These are phyloP conservation scores for Nettapus auritus DNA, from an alignment of 2,113 vertebrate genomes.

Conservation along the genomic window DNA sequence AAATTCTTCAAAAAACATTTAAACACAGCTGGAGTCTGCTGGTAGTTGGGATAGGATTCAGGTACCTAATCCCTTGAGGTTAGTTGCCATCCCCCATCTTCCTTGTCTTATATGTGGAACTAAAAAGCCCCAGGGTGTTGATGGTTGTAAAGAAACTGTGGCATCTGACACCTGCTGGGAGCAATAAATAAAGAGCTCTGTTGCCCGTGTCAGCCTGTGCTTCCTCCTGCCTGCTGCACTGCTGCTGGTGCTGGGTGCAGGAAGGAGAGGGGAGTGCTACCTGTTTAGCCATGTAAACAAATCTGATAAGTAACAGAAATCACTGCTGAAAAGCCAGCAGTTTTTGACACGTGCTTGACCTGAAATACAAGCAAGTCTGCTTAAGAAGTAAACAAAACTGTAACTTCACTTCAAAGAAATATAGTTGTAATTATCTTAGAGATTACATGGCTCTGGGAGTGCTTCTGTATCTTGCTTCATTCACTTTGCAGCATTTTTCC, in stretches of 20 bases:
- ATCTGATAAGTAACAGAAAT: slow-evolving; percentile 42
- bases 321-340: slow-evolving; percentile 6
- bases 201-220: slow-evolving; percentile 83
- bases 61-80: slow-evolving; percentile 95
- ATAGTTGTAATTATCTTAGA: slow-evolving; percentile 61
- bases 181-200: slow-evolving; percentile 91
- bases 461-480: slow-evolving; percentile 3
- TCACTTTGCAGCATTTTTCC: background rate
- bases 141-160: slow-evolving; percentile 86
- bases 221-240: slow-evolving; percentile 65
- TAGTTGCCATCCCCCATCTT: slow-evolving; percentile 79
- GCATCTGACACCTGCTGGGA: slow-evolving; percentile 92
- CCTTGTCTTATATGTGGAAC: slow-evolving; percentile 83
- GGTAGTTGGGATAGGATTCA: slow-evolving; percentile 93
- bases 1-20: slow-evolving; percentile 96
- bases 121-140: slow-evolving; percentile 90
- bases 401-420: slow-evolving; percentile 68
- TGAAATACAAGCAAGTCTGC: slow-evolving; percentile 40
- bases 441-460: background rate
- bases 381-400: slow-evolving; percentile 70
- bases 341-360: slow-evolving; percentile 64
- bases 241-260: slow-evolving; percentile 9
- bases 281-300: slow-evolving; percentile 72
- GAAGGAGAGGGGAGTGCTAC: slow-evolving; percentile 6
- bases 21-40: slow-evolving; percentile 92